Base-by-base conservation (phyloP, 2,888 invertebrate species). In the Ornithoptera priamus region DNA sequence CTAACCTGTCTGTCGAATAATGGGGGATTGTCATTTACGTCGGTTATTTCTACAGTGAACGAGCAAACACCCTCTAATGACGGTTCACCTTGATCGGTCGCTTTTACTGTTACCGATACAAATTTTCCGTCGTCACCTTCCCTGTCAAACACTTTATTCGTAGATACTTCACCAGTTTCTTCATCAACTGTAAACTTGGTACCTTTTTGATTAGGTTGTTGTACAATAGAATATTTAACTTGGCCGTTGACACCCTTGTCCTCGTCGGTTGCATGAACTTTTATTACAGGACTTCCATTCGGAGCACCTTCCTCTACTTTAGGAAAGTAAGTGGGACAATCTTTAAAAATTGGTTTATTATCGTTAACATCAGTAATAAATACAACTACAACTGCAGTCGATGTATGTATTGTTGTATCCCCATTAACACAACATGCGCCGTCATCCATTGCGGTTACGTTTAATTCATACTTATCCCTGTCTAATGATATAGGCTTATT, bases 81-180 rank as follows among this genome's bases (percentile, higher is more conserved):
- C 1, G 99, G 99, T 85, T 98, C 98, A n/a, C 99, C 99, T 85
- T 99, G 97, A 94, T 99, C 99, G 0, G 98, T 98, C 7, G 99
- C 99, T 90, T 99, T 99, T 0, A 99, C 97, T 0, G 99, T 99
- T 7, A 98, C 98, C 0, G 98, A 98, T 8, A 98, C 98, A 87
- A 98, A 98, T 90, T 98, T 98, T 12, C 98, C 98, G 85, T 98
- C 98, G 79, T 99, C 99, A 0, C 98, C 98, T 91, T 99, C 99
- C 72, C 99, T 95, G 91, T 99, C 98, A 85, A 99, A 99, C 30
- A 98, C 98, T 93, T 98, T 98, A 81, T 98, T 98, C 8, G 98
- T 98, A 0, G 96, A 96, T 67, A 99, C 97, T 88, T 98, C 97
- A 4, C 99, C 99, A 56, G 98, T 98, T 88, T 97, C 97, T 85